A percentile compares a stretch with the other conserved stretches of the same genome.
Evolutionary conservation across 92 coral and sea anemone species (phyloP).

Genomic region (Meandrina meandrites): DNA sequence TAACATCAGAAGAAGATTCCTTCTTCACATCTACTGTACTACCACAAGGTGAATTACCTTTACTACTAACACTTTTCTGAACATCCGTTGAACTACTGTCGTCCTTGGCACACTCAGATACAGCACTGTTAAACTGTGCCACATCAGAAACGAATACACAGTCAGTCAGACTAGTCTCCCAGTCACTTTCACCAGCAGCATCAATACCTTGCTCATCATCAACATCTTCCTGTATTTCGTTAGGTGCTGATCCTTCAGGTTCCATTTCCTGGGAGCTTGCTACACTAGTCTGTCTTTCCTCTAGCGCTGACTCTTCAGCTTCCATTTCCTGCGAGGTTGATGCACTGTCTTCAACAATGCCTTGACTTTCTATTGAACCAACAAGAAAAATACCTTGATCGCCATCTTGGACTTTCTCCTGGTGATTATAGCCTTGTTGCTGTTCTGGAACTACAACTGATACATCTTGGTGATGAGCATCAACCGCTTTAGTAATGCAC

Average conservation of each 20-base stretch:
- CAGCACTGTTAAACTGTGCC: neutral
- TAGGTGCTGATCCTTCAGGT: neutral
- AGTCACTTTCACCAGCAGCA: slow-evolving; percentile 5
- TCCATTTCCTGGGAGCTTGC: neutral
- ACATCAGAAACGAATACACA: neutral
- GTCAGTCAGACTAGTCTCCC: neutral
- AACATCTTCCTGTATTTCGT: neutral
- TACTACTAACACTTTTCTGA: neutral
- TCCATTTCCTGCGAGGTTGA: neutral
- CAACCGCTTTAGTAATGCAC: neutral
- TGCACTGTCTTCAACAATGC: neutral
- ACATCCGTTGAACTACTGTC: neutral
- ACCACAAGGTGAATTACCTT: neutral
- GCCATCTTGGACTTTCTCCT: neutral
- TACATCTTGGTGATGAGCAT: neutral
- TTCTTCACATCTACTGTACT: neutral
- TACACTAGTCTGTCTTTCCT: neutral
- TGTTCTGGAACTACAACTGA: neutral
- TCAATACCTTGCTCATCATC: neutral
- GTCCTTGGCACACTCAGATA: too few relatives aligned
- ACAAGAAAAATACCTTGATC: neutral
- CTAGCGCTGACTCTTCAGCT: neutral
- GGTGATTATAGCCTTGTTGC: neutral
- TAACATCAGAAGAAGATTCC: neutral
- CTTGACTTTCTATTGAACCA: neutral